A percentile compares a stretch with the other conserved stretches of the same genome.
Evolutionary conservation across 2,888 invertebrate genomes (phyloP).

Genomic region (Frankliniella fusca): DNA sequence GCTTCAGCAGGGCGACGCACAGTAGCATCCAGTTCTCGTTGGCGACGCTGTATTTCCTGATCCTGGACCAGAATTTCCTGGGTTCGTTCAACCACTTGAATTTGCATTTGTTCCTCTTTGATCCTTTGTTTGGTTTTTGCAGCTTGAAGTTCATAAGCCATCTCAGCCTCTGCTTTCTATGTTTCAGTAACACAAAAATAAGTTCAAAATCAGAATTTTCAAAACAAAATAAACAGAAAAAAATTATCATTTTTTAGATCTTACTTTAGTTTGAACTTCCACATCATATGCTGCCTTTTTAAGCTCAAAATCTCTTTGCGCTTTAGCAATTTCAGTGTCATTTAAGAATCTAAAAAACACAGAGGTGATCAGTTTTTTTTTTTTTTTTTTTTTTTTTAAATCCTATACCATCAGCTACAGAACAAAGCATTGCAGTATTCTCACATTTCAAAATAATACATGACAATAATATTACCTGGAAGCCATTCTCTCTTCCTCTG

Average conservation of each 20-base stretch:
- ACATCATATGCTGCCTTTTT: slow-evolving; percentile 96
- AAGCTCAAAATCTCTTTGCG: slow-evolving; percentile 91
- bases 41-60: slow-evolving; percentile 88
- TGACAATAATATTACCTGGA: slow-evolving; percentile 53
- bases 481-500: slow-evolving; percentile 95
- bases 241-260: slow-evolving; percentile 36
- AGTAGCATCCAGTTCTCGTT: slow-evolving; percentile 89
- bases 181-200: slow-evolving; percentile 29
- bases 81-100: slow-evolving; percentile 82
- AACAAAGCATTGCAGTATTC: background rate
- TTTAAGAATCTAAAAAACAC: slow-evolving; percentile 63
- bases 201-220: slow-evolving; percentile 30
- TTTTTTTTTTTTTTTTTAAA: slow-evolving; percentile 27
- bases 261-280: slow-evolving; percentile 89
- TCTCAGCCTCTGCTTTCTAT: slow-evolving; percentile 82
- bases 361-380: slow-evolving; percentile 25
- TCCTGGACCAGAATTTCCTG: slow-evolving; percentile 94
- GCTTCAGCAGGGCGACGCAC: slow-evolving; percentile 93
- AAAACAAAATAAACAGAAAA: background rate
- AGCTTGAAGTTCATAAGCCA: slow-evolving; percentile 89
- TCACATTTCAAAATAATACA: too few species aligned
- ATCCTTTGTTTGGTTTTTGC: slow-evolving; percentile 94
- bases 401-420: background rate
- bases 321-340: slow-evolving; percentile 96
- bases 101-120: slow-evolving; percentile 97